Percentiles rank a stretch among this genome's conserved stretches.
phyloP scores from a whole-genome alignment of 2,888 invertebrate genomes.

The Stratiomys singularior region DNA sequence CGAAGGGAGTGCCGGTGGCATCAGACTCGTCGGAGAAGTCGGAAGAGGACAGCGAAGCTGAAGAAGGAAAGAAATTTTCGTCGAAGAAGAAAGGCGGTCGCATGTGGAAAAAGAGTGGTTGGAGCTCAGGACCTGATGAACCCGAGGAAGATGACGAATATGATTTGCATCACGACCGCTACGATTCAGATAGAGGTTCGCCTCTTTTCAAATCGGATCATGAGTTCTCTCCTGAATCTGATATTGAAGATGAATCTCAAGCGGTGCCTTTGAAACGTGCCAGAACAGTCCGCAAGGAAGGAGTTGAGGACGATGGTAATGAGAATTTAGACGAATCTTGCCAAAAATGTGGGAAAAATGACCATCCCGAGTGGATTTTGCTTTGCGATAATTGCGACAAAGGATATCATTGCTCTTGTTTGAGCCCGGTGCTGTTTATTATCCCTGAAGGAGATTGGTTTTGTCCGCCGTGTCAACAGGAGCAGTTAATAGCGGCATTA shows the following conservation, averaged over 20 bases:
- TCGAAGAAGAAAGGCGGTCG: slow-evolving; percentile 62
- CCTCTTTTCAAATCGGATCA: slow-evolving; percentile 84
- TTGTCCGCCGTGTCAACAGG: slow-evolving; percentile 97
- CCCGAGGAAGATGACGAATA: slow-evolving; percentile 66
- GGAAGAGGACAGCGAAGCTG: slow-evolving; percentile 60
- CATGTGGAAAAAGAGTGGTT: slow-evolving; percentile 61
- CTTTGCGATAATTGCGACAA: slow-evolving; percentile 95
- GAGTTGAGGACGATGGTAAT: slow-evolving; percentile 68
- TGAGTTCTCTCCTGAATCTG: slow-evolving; percentile 93
- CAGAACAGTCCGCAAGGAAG: slow-evolving; percentile 81
- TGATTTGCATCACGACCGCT: slow-evolving; percentile 66
- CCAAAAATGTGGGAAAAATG: slow-evolving; percentile 87
- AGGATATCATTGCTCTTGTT: slow-evolving; percentile 97
- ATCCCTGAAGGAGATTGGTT: slow-evolving; percentile 99
- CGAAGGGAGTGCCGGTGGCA: slow-evolving; percentile 56
- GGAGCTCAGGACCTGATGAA: slow-evolving; percentile 65
- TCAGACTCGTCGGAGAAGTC: slow-evolving; percentile 56
- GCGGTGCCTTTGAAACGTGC: slow-evolving; percentile 81
- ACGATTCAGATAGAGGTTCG: slow-evolving; percentile 67
- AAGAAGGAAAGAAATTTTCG: slow-evolving; percentile 63
- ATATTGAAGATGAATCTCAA: slow-evolving; percentile 74
- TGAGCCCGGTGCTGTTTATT: slow-evolving; percentile 89
- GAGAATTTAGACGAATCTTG: slow-evolving; percentile 74
- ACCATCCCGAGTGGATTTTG: slow-evolving; percentile 97
- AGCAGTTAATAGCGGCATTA: slow-evolving; percentile 77